These are phyloP conservation scores for Megatriorchis doriae DNA, from an alignment of 2,113 vertebrate genomes.

Conservation along the genomic window DNA sequence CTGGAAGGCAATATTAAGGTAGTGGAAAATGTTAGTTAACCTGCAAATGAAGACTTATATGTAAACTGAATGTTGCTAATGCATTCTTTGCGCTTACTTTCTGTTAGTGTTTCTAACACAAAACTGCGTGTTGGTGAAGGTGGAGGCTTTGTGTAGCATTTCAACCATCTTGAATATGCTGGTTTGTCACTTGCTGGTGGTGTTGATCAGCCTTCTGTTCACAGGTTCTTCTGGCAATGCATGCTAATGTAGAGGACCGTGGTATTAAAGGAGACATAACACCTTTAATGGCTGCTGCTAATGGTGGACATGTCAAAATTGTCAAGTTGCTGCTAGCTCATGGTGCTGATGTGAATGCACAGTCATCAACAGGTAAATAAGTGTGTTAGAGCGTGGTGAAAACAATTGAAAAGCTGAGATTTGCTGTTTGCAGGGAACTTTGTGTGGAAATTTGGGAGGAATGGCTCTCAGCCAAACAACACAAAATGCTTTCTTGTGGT, in stretches of 20 bases:
- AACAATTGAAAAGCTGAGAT: rapidly evolving
- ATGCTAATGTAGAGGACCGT: conserved; percentile 97
- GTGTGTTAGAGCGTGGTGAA: not conserved
- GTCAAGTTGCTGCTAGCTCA: conserved; percentile 98
- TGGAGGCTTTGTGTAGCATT: not conserved
- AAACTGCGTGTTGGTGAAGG: not conserved
- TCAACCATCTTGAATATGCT: not conserved
- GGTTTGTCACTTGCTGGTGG: not conserved
- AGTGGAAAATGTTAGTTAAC: not conserved
- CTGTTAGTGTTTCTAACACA: not conserved
- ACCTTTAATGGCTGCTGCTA: conserved; percentile 98
- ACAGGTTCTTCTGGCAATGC: conserved; percentile 97
- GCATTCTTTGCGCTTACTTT: rapidly evolving
- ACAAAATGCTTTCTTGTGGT: not conserved
- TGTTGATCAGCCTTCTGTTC: not conserved
- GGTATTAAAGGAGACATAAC: conserved; percentile 99
- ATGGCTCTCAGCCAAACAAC: not conserved
- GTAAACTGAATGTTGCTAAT: not conserved
- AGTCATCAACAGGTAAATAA: conserved; percentile 91
- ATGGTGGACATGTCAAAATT: conserved; percentile 97
- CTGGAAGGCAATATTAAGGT: not conserved
- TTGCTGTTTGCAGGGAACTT: rapidly evolving
- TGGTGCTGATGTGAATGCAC: conserved; percentile 95
- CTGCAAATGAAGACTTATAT: not conserved
- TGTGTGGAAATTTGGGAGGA: rapidly evolving